Conservation (phyloP, 2,888 invertebrate species). For the Oscheius sp. region DNA sequence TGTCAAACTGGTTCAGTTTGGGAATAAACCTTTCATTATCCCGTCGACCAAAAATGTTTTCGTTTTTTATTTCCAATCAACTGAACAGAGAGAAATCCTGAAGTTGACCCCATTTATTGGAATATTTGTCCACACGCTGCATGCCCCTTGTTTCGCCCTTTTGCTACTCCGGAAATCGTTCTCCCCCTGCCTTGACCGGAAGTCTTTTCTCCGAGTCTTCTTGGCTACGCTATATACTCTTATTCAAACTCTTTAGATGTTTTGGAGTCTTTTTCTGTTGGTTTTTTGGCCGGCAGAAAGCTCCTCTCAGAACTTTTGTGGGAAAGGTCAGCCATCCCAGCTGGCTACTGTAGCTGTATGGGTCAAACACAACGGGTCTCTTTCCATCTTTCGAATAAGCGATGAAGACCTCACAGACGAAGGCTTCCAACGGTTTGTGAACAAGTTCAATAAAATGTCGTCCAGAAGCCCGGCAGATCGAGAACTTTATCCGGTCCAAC, state of each 20-base stretch:
- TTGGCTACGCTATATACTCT: no score
- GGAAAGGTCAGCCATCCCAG: background rate
- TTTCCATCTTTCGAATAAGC: slow-evolving; percentile 43
- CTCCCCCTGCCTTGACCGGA: slow-evolving; percentile 4
- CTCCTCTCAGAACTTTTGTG: slow-evolving; percentile 3
- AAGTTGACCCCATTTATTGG: no score
- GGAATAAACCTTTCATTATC: background rate
- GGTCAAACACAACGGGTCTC: slow-evolving; percentile 19
- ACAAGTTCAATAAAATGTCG: no score
- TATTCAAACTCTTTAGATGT: no score
- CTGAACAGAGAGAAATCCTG: no score
- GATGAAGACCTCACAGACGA: slow-evolving; percentile 51
- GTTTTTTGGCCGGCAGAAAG: background rate
- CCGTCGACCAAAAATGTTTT: background rate
- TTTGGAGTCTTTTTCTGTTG: no score
- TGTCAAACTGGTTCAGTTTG: background rate
- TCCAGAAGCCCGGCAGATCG: slow-evolving; percentile 30
- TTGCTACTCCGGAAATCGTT: background rate
- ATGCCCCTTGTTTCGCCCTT: slow-evolving; percentile 6
- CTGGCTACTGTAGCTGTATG: slow-evolving; percentile 26
- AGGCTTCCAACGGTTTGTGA: slow-evolving; percentile 46
- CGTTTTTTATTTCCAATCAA: no score
- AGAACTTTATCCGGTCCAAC: slow-evolving; percentile 6
- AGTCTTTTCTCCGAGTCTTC: no score
- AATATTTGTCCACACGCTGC: no score